Base-by-base conservation (phyloP, 2,888 invertebrate genomes). In the Thera britannica region DNA sequence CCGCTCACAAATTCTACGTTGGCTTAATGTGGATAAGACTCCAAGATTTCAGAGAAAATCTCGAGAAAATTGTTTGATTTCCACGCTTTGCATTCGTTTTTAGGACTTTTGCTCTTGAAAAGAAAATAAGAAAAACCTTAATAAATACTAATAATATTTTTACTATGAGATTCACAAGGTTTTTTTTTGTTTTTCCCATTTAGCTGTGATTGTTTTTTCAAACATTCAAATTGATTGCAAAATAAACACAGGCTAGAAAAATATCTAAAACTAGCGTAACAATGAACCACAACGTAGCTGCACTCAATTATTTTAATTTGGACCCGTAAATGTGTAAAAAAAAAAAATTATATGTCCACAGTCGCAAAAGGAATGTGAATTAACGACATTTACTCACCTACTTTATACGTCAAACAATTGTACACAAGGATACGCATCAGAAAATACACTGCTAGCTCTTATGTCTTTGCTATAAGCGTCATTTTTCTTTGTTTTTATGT, bases 1-100 rank as follows among this genome's bases (percentile, higher is more conserved):
- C 55, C 70, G 69, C 65, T 66, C 71, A 70, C 65, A 65, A 71
- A 67, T 70, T 70, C 72, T 71, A 56, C 65, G 72, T 58, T 69
- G 38, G 59, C 46, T 62, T 63, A 57, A 12, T 67, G 34, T 74
- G 74, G 76, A 76, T 76, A 68, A 11, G 75, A 62, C 57, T 46
- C 48, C 34, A 8, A 23, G 38, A 55, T 36, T 56, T 49, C 49
- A n/a, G 49, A 48, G n/a, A 11, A 48, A 49, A 12, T 46, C 41
- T 41, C 2, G 1, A 6, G 0, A 41, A 41, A 1, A 0, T 38
- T 4, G 0, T 4, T 38, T 38, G 3, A 4, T 38, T 38, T 38
- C 5, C 7, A 41, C 41, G 6, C 7, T 41, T 41, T 41, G 41
- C 41, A 41, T 5, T 38, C 6, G 38, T 38, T 38, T 38, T 38